A percentile compares a stretch with the other conserved stretches of the same genome.
phyloP scores from a whole-genome alignment of 1,140 invertebrate genomes.

The Galleria mellonella region DNA sequence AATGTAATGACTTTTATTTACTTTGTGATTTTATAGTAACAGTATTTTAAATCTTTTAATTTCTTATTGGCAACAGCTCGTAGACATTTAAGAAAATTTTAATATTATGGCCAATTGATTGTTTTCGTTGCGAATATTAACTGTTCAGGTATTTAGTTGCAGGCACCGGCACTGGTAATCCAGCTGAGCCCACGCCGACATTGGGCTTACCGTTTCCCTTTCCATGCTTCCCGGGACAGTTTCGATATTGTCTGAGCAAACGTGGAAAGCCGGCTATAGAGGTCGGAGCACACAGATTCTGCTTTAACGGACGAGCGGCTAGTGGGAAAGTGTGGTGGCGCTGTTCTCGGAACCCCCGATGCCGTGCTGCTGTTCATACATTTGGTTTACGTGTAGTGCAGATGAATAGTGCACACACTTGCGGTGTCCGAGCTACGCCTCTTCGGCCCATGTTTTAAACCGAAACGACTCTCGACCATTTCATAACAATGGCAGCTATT shows the following conservation, averaged over 20 bases:
- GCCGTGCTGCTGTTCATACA: constrained; percentile 63
- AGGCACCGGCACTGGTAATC: constrained; percentile 25
- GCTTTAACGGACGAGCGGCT: constrained; percentile 65
- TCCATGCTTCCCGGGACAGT: constrained; percentile 65
- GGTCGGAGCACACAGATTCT: constrained; percentile 63
- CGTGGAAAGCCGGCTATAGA: constrained; percentile 65
- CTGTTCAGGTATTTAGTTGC: constrained; percentile 37
- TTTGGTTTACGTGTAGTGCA: constrained; percentile 62
- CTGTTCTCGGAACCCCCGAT: constrained; percentile 62
- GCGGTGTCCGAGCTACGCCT: constrained; percentile 61
- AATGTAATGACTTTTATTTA: too few species aligned
- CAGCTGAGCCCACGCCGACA: constrained; percentile 42
- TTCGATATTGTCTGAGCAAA: constrained; percentile 67
- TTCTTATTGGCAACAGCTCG: too few species aligned
- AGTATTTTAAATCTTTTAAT: too few species aligned
- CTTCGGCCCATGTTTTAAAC: constrained; percentile 65
- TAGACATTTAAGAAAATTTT: background rate
- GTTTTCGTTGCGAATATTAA: background rate
- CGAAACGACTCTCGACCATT: too few species aligned
- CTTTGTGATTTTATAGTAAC: too few species aligned
- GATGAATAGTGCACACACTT: constrained; percentile 66
- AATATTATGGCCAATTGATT: constrained; percentile 20
- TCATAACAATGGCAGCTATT: too few species aligned
- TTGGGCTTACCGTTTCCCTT: constrained; percentile 60
- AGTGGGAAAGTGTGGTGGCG: constrained; percentile 70